Evolutionary conservation across 2,888 invertebrate species (phyloP).

Genomic region (Spodoptera picta): DNA sequence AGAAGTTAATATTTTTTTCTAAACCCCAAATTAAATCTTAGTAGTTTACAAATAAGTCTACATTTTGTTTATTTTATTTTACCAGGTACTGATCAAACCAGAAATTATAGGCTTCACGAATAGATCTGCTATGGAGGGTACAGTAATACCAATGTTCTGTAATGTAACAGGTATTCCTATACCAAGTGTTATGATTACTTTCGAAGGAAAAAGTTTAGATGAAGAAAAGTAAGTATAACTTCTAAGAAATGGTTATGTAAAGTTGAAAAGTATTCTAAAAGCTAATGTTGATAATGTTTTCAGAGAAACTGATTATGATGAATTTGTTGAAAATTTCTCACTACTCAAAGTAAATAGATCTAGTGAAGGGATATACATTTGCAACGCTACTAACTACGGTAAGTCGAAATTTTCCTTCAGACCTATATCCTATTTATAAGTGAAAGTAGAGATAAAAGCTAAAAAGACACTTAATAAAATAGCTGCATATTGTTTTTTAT

Average conservation of each 20-base stretch:
- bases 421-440: too few species aligned
- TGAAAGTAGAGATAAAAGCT: too few species aligned
- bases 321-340: slow-evolving; percentile 61
- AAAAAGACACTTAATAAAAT: too few species aligned
- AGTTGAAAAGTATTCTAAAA: too few species aligned
- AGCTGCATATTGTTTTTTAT: too few species aligned
- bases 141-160: slow-evolving; percentile 67
- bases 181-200: slow-evolving; percentile 71
- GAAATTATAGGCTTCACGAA: slow-evolving; percentile 68
- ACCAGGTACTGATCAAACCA: slow-evolving; percentile 74
- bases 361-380: slow-evolving; percentile 71
- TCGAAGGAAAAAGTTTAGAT: slow-evolving; percentile 59
- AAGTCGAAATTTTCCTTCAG: slow-evolving; percentile 25
- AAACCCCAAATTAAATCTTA: too few species aligned
- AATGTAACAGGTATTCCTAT: slow-evolving; percentile 71
- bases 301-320: slow-evolving; percentile 59
- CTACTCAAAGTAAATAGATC: slow-evolving; percentile 62
- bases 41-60: too few species aligned
- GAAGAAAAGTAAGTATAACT: slow-evolving; percentile 59
- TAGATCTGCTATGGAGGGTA: slow-evolving; percentile 69
- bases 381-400: slow-evolving; percentile 79
- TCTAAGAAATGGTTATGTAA: neutral
- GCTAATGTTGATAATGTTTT: slow-evolving; percentile 22
- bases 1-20: too few species aligned
- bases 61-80: too few species aligned